Evolutionary conservation across 1,140 invertebrate genomes (phyloP).

Genomic region (Mactra quadrangularis): DNA sequence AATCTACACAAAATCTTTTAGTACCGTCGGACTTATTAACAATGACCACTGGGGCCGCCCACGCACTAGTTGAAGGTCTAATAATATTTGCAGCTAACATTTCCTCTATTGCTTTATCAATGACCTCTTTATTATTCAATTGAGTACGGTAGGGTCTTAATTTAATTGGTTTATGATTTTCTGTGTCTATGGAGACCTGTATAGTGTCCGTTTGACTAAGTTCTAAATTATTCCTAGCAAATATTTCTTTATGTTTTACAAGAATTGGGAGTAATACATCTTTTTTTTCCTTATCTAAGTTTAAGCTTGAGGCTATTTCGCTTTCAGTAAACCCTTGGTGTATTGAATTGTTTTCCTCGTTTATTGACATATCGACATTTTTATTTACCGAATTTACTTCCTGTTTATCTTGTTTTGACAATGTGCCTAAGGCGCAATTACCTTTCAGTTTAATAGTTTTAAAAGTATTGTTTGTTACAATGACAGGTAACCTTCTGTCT

Average conservation of each 20-base stretch:
- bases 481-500: too few relatives aligned
- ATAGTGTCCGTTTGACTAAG: background rate
- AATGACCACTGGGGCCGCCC: background rate
- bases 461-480: too few relatives aligned
- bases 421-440: background rate
- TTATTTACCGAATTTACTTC: background rate
- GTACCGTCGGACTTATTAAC: conserved; percentile 6
- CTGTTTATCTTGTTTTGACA: background rate
- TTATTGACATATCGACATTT: background rate
- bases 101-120: conserved; percentile 27
- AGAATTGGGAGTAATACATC: background rate
- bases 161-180: conserved; percentile 57
- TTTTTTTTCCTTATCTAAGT: background rate
- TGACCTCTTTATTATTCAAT: conserved; percentile 36
- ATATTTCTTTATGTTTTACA: background rate
- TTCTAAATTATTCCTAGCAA: background rate
- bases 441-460: too few relatives aligned
- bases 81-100: conserved; percentile 15
- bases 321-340: background rate
- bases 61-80: background rate
- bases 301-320: too few relatives aligned
- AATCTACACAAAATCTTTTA: conserved; percentile 6
- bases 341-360: background rate
- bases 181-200: background rate
- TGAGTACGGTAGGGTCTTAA: conserved; percentile 62